A percentile compares a stretch with the other conserved stretches of the same genome.
Evolutionary conservation across 2,888 invertebrate species (phyloP).

Genomic region (Tetragonisca angustula): DNA sequence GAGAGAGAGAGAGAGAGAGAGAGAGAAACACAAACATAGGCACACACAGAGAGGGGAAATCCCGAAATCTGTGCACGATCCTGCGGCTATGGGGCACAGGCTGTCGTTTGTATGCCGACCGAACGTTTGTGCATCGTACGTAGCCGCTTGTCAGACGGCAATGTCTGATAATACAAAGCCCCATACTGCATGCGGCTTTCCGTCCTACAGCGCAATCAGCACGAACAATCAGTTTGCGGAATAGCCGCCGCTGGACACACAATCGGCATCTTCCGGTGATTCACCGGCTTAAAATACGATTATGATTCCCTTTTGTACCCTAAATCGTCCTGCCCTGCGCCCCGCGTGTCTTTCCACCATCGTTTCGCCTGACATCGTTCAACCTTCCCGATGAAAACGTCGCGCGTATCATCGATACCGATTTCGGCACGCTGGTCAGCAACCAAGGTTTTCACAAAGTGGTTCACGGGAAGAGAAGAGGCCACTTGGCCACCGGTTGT

Average conservation of each 20-base stretch:
- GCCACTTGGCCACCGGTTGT: constrained; percentile 34
- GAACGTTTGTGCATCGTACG: constrained; percentile 47
- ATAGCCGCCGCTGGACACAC: constrained; percentile 49
- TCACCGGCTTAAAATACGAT: constrained; percentile 73
- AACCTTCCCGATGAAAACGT: background rate
- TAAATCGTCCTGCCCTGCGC: constrained; percentile 52
- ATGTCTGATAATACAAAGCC: constrained; percentile 59
- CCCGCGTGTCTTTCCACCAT: constrained; percentile 12
- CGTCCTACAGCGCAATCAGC: constrained; percentile 51
- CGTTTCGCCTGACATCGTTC: too few species aligned
- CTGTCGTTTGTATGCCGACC: constrained; percentile 39
- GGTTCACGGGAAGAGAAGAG: constrained; percentile 30
- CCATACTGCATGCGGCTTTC: constrained; percentile 41
- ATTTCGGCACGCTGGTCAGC: constrained; percentile 11
- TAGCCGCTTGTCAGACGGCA: constrained; percentile 43
- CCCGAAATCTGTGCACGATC: constrained; percentile 24
- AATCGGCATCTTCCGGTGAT: constrained; percentile 57
- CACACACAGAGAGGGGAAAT: background rate
- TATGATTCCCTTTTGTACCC: constrained; percentile 76
- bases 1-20: too few species aligned
- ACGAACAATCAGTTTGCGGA: constrained; percentile 55
- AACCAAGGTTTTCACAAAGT: background rate
- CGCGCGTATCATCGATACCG: background rate
- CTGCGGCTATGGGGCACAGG: constrained; percentile 17
- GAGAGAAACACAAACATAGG: too few species aligned